A percentile compares a stretch with the other conserved stretches of the same genome.
These are phyloP conservation scores for Drosophila takahashii DNA, from an alignment of 1,140 invertebrate species.

Conservation along the genomic window DNA sequence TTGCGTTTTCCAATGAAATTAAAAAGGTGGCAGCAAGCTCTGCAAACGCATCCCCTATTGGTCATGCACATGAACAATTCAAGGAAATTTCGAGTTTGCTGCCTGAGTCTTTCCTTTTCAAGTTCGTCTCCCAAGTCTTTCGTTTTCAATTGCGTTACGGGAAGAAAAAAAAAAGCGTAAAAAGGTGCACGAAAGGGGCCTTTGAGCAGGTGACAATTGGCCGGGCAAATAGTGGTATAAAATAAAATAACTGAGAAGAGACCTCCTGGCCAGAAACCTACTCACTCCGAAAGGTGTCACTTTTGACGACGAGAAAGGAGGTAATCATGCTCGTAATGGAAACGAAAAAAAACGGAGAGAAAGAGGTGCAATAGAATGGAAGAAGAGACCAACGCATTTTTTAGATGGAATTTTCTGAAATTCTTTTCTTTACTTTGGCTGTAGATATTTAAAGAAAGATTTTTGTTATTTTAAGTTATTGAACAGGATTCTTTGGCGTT, in stretches of 20 bases:
- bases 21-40: conserved; percentile 33
- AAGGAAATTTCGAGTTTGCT: conserved; percentile 23
- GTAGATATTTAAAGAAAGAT: background rate
- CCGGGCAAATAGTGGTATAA: conserved; percentile 18
- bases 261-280: conserved; percentile 24
- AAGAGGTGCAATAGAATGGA: conserved; percentile 8
- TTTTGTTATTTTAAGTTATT: background rate
- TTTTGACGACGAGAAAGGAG: conserved; percentile 42
- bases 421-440: conserved; percentile 6
- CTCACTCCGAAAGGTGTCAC: conserved; percentile 30
- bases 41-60: conserved; percentile 1
- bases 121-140: conserved; percentile 72
- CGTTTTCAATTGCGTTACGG: conserved; percentile 18
- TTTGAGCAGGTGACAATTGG: conserved; percentile 41
- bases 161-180: background rate
- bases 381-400: conserved; percentile 9
- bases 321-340: conserved; percentile 21
- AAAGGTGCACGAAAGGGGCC: background rate
- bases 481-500: background rate
- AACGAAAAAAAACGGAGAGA: conserved; percentile 13
- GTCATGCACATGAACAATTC: conserved; percentile 24
- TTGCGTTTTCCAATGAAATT: conserved; percentile 51
- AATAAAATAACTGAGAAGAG: conserved; percentile 1
- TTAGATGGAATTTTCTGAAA: conserved; percentile 22
- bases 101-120: conserved; percentile 25